phyloP scores from a whole-genome alignment of 2,113 vertebrate species.

The Ammodytes marinus region DNA sequence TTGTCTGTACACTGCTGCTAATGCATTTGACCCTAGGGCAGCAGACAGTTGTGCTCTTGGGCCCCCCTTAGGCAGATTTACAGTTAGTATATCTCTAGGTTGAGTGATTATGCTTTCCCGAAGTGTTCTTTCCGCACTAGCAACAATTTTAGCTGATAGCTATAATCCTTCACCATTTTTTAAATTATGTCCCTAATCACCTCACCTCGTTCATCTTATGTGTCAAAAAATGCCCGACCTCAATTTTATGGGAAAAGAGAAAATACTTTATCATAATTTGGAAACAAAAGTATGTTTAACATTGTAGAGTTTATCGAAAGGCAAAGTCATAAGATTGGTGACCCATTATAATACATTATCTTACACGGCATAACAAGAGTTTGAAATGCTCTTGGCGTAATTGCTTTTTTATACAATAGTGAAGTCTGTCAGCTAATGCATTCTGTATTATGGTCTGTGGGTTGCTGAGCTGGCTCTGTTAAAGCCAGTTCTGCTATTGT shows the following conservation, averaged over 20 bases:
- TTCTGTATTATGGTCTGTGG: background rate
- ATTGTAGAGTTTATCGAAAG: constrained; percentile 1
- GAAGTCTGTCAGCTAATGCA: constrained; percentile 18
- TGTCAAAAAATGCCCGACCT: background rate
- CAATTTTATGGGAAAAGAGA: constrained; percentile 9
- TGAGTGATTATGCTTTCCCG: background rate
- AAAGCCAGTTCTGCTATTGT: background rate
- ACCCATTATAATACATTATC: too few relatives aligned
- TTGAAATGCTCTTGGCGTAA: constrained; percentile 8
- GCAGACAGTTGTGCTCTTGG: too few relatives aligned
- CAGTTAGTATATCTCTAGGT: background rate
- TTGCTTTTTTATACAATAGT: constrained; percentile 17
- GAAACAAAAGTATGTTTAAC: background rate
- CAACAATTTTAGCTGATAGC: constrained; percentile 19
- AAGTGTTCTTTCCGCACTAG: constrained; percentile 16
- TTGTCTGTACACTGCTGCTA: background rate
- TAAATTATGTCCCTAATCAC: constrained; percentile 17
- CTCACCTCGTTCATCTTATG: constrained; percentile 8
- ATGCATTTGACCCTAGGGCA: too few relatives aligned
- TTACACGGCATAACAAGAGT: background rate
- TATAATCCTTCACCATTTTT: background rate
- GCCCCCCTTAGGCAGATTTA: constrained; percentile 4
- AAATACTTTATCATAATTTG: constrained; percentile 8
- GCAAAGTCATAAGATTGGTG: too few relatives aligned
- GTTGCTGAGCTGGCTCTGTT: constrained; percentile 23